These are phyloP conservation scores for Pheosia tremula DNA, from an alignment of 2,888 invertebrate genomes.

Conservation along the genomic window DNA sequence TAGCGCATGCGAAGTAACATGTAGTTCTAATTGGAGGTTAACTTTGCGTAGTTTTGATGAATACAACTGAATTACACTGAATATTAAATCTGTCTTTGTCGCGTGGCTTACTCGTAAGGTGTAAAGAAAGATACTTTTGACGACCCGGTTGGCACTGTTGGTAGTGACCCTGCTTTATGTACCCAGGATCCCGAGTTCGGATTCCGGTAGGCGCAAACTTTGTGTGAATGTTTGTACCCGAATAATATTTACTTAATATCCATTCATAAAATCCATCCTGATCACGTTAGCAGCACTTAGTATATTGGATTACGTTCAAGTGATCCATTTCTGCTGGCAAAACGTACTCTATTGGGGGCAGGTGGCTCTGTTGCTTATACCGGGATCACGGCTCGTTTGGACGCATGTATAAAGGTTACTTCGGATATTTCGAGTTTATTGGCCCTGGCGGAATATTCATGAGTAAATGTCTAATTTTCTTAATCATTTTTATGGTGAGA, in stretches of 20 bases:
- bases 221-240: not conserved
- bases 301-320: constrained; percentile 22
- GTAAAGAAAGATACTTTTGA: constrained; percentile 6
- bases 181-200: no score
- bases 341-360: constrained; percentile 38
- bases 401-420: constrained; percentile 22
- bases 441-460: constrained; percentile 13
- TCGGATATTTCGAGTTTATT: constrained; percentile 11
- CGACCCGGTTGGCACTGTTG: no score
- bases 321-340: constrained; percentile 29
- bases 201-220: no score
- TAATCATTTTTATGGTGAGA: no score
- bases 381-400: constrained; percentile 22
- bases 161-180: no score
- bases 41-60: constrained; percentile 49
- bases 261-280: not conserved
- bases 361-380: constrained; percentile 30
- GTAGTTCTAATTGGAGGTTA: constrained; percentile 52
- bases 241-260: not conserved
- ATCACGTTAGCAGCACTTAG: constrained; percentile 13
- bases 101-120: constrained; percentile 3
- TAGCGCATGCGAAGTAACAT: constrained; percentile 40
- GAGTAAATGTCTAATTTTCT: not conserved
- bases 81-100: constrained; percentile 7
- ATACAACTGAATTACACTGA: constrained; percentile 24